Percentiles rank a stretch among this genome's conserved stretches.
Conservation (phyloP, 2,113 vertebrate species). For the Sinocyclocheilus maitianheensis region DNA sequence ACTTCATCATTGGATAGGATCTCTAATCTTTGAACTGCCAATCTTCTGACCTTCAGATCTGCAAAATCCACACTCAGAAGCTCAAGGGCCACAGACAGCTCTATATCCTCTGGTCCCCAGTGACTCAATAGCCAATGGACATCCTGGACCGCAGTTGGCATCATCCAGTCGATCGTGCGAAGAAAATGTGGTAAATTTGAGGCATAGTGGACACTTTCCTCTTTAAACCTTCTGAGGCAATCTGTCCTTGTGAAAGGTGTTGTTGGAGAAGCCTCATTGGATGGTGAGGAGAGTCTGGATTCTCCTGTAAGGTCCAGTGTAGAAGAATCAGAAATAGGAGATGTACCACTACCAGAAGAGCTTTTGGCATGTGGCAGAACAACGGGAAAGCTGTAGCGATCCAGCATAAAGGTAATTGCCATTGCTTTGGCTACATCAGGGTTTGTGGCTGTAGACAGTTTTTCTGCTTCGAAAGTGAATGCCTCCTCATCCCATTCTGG, state of each 20-base stretch:
- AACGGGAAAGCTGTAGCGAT: conserved; percentile 77
- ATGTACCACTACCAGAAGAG: conserved; percentile 28
- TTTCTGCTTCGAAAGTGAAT: conserved; percentile 75
- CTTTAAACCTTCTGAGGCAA: conserved; percentile 61
- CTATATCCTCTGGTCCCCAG: conserved; percentile 70
- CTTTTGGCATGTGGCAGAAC: conserved; percentile 68
- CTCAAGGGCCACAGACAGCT: conserved; percentile 75
- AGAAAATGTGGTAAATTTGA: conserved; percentile 74
- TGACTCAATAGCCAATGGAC: conserved; percentile 73
- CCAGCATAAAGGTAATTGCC: conserved; percentile 76
- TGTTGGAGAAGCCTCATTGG: conserved; percentile 1
- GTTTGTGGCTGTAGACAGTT: conserved; percentile 76
- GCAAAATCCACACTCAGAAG: conserved; percentile 75
- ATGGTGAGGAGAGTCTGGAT: neutral
- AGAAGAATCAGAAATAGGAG: conserved; percentile 30
- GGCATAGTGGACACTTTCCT: conserved; percentile 69
- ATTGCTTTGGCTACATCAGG: conserved; percentile 71
- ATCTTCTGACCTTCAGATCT: conserved; percentile 70
- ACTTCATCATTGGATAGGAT: conserved; percentile 76
- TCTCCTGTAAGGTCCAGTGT: neutral
- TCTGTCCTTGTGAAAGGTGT: conserved; percentile 18
- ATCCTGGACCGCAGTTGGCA: conserved; percentile 69
- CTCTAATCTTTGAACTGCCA: conserved; percentile 75
- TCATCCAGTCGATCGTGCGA: conserved; percentile 71
- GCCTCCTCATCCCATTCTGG: conserved; percentile 67